A percentile compares a stretch with the other conserved stretches of the same genome.
These are phyloP conservation scores for Spea hammondii DNA, from an alignment of 2,797 vertebrate genomes.

Conservation along the genomic window DNA sequence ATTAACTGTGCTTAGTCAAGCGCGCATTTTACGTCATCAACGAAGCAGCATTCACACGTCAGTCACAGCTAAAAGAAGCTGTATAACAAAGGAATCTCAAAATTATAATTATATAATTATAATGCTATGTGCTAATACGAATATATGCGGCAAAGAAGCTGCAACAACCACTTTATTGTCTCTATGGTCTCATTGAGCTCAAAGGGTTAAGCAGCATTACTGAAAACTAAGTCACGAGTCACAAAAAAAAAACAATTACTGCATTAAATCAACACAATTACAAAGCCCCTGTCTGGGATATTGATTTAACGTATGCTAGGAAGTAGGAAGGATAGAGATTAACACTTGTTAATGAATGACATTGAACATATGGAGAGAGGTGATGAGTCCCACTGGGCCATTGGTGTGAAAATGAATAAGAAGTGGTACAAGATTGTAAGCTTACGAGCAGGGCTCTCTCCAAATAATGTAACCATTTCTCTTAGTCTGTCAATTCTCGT, in stretches of 20 bases:
- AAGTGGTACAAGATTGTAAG: neutral
- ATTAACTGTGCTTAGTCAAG: neutral
- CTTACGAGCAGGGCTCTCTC: too few relatives aligned
- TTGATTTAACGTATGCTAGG: constrained; percentile 37
- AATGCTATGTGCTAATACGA: constrained; percentile 13
- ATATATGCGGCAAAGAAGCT: neutral
- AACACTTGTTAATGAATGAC: constrained; percentile 46
- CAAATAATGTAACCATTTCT: too few relatives aligned
- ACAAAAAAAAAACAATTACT: constrained; percentile 34
- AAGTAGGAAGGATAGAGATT: constrained; percentile 38
- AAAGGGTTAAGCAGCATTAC: constrained; percentile 1
- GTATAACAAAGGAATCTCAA: neutral
- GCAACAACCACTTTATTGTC: too few relatives aligned
- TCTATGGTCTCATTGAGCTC: too few relatives aligned
- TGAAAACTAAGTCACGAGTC: neutral
- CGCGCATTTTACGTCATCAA: neutral
- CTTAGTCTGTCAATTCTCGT: too few relatives aligned
- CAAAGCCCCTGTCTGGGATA: constrained; percentile 23
- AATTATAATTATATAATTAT: neutral
- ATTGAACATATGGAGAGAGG: constrained; percentile 44
- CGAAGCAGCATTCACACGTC: neutral
- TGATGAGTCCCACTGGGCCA: constrained; percentile 38
- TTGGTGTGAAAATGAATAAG: constrained; percentile 30
- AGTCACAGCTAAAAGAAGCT: neutral
- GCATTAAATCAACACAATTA: constrained; percentile 43